phyloP scores from a whole-genome alignment of 2,888 invertebrate species.

The Cybosia mesomella region DNA sequence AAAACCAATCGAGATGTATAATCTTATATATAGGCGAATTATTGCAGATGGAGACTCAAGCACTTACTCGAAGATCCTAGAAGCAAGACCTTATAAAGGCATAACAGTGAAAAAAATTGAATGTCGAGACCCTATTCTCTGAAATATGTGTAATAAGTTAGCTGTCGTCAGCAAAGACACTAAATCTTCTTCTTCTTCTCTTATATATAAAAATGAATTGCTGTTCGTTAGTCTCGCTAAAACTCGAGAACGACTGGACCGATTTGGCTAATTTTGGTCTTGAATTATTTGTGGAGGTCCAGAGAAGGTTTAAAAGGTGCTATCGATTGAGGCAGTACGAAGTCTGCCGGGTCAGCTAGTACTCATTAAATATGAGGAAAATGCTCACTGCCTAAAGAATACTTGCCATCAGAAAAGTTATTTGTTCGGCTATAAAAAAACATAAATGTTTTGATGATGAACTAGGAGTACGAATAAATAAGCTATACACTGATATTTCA shows the following conservation, averaged over 20 bases:
- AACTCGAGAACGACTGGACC: no score
- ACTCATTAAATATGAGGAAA: slow-evolving; percentile 18
- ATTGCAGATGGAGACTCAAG: neutral
- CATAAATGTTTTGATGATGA: neutral
- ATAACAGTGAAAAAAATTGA: neutral
- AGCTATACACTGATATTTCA: neutral
- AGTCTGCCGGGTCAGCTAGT: no score
- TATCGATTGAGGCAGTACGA: no score
- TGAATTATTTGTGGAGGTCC: no score
- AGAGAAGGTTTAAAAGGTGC: no score
- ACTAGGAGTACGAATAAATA: neutral
- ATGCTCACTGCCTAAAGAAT: slow-evolving; percentile 6
- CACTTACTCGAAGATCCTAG: neutral
- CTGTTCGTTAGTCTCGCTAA: no score
- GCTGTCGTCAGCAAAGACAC: neutral
- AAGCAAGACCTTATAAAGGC: neutral
- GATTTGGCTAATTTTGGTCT: no score
- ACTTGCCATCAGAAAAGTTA: slow-evolving; percentile 11
- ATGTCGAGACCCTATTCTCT: neutral
- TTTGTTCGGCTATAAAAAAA: slow-evolving; percentile 1
- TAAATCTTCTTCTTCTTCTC: no score
- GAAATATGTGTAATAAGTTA: neutral
- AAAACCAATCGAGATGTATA: neutral
- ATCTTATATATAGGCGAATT: neutral
- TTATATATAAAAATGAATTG: no score